phyloP scores from a whole-genome alignment of 1,140 invertebrate species.

The Paraescarpia echinospica region DNA sequence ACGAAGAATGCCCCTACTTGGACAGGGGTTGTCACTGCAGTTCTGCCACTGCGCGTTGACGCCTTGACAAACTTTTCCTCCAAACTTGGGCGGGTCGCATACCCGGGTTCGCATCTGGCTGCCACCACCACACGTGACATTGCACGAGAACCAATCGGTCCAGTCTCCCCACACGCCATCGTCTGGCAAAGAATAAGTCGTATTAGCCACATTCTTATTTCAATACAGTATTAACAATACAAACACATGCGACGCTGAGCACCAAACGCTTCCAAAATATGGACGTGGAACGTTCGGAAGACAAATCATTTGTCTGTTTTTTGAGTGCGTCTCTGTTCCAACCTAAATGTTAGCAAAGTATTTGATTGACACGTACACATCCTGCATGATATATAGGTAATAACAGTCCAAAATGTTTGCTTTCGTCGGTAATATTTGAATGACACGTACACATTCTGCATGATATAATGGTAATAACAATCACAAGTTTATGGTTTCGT shows the following conservation, averaged over 20 bases:
- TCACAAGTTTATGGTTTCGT: no score
- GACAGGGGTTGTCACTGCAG: conserved; percentile 28
- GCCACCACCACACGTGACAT: conserved; percentile 86
- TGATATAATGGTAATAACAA: no score
- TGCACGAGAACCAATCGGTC: conserved; percentile 84
- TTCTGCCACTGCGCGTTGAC: conserved; percentile 6
- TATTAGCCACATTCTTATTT: not conserved
- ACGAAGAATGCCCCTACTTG: conserved; percentile 30
- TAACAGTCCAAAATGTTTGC: no score
- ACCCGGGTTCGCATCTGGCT: conserved; percentile 67
- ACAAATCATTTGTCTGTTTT: no score
- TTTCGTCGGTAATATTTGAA: no score
- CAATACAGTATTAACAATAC: not conserved
- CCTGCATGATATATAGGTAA: no score
- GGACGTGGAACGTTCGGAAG: no score
- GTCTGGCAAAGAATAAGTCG: conserved; percentile 32
- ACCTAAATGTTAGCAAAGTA: no score
- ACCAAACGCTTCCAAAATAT: not conserved
- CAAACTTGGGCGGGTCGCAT: conserved; percentile 43
- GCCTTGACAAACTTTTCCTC: conserved; percentile 40
- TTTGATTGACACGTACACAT: no score
- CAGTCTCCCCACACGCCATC: conserved; percentile 52
- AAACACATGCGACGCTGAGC: not conserved
- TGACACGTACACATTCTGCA: no score
- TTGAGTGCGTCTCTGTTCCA: no score